Conservation (phyloP, 35 echinoderm and acorn worm genomes). For the Hemicentrotus pulcherrimus region DNA sequence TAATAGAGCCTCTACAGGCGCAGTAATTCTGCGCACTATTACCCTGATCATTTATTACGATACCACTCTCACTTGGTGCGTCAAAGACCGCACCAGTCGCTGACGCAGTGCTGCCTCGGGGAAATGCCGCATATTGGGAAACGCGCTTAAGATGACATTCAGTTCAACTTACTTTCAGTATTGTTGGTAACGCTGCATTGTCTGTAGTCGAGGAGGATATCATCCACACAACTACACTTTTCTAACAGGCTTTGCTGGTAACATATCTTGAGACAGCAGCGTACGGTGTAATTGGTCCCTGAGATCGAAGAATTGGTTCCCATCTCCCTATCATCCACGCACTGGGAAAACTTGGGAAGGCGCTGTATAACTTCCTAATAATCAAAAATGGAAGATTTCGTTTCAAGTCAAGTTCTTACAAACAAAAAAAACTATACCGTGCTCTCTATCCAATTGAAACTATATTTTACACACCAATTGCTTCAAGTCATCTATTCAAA, state of each 20-base stretch:
- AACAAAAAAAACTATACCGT: background rate
- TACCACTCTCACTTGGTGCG: no score
- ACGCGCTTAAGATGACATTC: no score
- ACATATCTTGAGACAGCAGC: conserved; percentile 54
- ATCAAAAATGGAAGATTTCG: background rate
- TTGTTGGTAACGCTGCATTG: conserved; percentile 48
- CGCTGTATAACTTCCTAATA: conserved; percentile 48
- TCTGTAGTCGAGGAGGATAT: conserved; percentile 42
- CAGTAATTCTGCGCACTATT: no score
- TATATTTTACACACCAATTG: no score
- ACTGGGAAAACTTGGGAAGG: conserved; percentile 36
- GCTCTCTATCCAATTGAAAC: background rate
- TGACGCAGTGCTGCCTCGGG: no score
- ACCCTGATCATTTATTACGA: no score
- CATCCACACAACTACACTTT: conserved; percentile 61
- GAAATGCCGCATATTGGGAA: no score
- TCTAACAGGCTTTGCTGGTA: conserved; percentile 53
- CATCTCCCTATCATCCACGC: background rate
- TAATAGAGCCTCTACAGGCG: no score
- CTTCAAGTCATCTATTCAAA: no score
- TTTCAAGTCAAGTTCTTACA: background rate
- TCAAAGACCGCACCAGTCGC: no score
- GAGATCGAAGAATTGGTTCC: background rate
- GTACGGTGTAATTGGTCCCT: conserved; percentile 35
- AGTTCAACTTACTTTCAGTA: conserved; percentile 51